These are phyloP conservation scores for Cettia cetti DNA, from an alignment of 2,113 vertebrate genomes.

Conservation along the genomic window DNA sequence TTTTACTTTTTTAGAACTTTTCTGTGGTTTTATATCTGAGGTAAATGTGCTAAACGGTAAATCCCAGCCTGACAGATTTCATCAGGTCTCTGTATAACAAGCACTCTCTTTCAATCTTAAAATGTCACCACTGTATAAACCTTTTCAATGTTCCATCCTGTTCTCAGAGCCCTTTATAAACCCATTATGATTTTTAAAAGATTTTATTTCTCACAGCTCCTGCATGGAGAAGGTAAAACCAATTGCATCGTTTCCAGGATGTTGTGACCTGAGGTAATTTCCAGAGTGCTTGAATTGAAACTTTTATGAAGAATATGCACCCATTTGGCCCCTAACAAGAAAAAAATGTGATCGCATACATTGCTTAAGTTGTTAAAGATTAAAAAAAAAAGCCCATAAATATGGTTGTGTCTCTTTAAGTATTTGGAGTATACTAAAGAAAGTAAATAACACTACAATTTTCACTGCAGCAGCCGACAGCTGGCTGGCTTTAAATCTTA, in stretches of 20 bases:
- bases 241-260: slow-evolving; percentile 40
- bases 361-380: background rate
- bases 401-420: slow-evolving; percentile 50
- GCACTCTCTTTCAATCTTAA: slow-evolving; percentile 49
- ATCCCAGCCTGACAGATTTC: slow-evolving; percentile 52
- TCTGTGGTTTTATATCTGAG: background rate
- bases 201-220: slow-evolving; percentile 48
- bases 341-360: slow-evolving; percentile 8
- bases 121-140: slow-evolving; percentile 30
- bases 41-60: slow-evolving; percentile 33
- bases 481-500: slow-evolving; percentile 63
- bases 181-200: slow-evolving; percentile 64
- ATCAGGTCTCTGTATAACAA: slow-evolving; percentile 42
- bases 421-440: slow-evolving; percentile 42
- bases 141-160: slow-evolving; percentile 39
- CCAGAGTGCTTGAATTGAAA: slow-evolving; percentile 47
- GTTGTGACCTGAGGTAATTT: slow-evolving; percentile 37
- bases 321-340: slow-evolving; percentile 28
- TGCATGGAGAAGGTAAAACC: slow-evolving; percentile 42
- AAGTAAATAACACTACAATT: slow-evolving; percentile 22
- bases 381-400: slow-evolving; percentile 35
- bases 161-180: slow-evolving; percentile 61
- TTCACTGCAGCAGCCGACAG: slow-evolving; percentile 42
- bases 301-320: background rate
- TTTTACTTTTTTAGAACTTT: background rate